Base-by-base conservation (phyloP, 1,140 invertebrate genomes). In the Acyrthosiphon pisum region DNA sequence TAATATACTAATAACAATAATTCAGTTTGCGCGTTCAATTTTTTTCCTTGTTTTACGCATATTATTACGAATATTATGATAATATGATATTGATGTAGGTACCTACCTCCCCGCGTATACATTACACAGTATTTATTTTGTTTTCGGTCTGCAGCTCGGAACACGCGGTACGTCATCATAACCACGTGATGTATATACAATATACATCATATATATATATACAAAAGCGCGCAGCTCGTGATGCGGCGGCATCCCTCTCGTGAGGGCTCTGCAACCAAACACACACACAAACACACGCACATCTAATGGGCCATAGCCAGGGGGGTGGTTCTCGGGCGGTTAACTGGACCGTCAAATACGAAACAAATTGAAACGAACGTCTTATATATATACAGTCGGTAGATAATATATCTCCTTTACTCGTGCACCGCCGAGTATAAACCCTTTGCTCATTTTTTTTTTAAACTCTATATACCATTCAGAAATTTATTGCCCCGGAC, bases 361-460 rank as follows among this genome's bases (percentile, higher is more conserved):
- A 92, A 92, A 92, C 91, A 92, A 92, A 92, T 92, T 92, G 91
- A 92, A 92, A 92, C 91, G 60, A 84, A 92, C 91, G 91, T 92
- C 91, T 92, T 92, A 48, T 92, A 50, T 50, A 35, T 81, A 30
- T 84, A 50, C 26, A 37, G 46, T 44, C 44, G 37, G 90, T 91
- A 91, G 68, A 91, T 91, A 91, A 91, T 91, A 91, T 91, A 91
- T 91, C 60, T 92, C 91, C 46, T 92, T 92, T 92, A 84, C 90
- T 84, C 35, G 91, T 84, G 90, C 90, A 48, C 91, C 76, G 91
- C 46, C 91, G 76, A 35, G 20, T 91, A 81, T 84, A 53, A 92
- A 92, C 76, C 76, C 91, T 92, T 90, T 53, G 91, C 76, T 92
- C 68, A 37, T 83, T 83, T 92, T 81, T 81, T n/a, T 92, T 68